These are phyloP conservation scores for Halcyon chelicuti DNA, from an alignment of 2,797 vertebrate species.

Conservation along the genomic window DNA sequence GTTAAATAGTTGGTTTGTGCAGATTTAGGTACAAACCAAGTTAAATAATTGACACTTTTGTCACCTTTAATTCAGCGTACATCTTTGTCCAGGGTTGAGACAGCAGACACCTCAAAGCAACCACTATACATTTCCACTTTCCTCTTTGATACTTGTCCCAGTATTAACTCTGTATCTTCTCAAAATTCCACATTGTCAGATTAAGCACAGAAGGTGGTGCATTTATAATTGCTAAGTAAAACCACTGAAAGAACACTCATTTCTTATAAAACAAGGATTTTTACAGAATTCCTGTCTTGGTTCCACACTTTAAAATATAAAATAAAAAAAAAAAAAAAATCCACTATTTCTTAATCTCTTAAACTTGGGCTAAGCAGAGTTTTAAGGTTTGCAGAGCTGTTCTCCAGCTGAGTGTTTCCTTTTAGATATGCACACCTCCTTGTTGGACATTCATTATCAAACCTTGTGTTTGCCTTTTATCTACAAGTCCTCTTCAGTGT, in stretches of 20 bases:
- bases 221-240: slow-evolving; percentile 15
- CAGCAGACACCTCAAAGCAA: background rate
- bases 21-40: fast-evolving
- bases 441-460: slow-evolving; percentile 99
- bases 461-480: slow-evolving; percentile 96
- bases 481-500: slow-evolving; percentile 92
- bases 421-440: slow-evolving; percentile 82
- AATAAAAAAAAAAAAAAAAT: background rate
- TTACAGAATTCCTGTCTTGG: background rate
- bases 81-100: background rate
- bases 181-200: slow-evolving; percentile 15
- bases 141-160: background rate
- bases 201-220: slow-evolving; percentile 17
- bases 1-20: background rate
- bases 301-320: background rate
- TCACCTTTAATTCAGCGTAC: background rate
- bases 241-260: background rate
- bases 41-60: background rate
- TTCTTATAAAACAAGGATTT: slow-evolving; percentile 13
- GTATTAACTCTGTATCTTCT: background rate
- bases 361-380: slow-evolving; percentile 76
- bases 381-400: slow-evolving; percentile 76
- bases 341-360: slow-evolving; percentile 68
- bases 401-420: slow-evolving; percentile 78
- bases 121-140: background rate